Evolutionary conservation across 1,140 invertebrate genomes (phyloP).

Genomic region (Macrocentrus cingulum): DNA sequence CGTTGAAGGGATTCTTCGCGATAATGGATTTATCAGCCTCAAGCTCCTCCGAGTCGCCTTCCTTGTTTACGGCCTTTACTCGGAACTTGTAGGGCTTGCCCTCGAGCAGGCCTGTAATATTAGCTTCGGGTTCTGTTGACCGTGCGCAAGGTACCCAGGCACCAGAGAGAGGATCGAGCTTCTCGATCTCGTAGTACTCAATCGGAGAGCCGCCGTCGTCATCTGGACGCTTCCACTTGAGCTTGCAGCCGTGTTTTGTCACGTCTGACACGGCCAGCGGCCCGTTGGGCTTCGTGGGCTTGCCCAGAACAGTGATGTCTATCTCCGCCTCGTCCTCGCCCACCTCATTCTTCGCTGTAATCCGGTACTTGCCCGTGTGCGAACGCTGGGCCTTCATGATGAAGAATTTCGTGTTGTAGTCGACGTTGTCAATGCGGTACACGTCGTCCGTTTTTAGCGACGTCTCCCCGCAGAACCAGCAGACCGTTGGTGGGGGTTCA

Average conservation of each 20-base stretch:
- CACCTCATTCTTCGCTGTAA: constrained; percentile 89
- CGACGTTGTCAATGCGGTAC: constrained; percentile 79
- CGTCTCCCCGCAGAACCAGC: constrained; percentile 84
- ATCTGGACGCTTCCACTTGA: constrained; percentile 92
- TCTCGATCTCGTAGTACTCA: constrained; percentile 97
- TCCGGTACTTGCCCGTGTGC: constrained; percentile 89
- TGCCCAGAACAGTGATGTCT: constrained; percentile 82
- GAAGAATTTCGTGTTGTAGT: constrained; percentile 89
- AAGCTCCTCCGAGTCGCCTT: constrained; percentile 94
- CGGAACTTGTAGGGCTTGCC: constrained; percentile 99
- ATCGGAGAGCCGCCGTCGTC: constrained; percentile 90
- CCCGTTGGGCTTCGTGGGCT: constrained; percentile 63
- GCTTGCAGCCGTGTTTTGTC: constrained; percentile 90
- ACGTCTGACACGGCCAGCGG: constrained; percentile 88
- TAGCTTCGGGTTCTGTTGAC: constrained; percentile 77
- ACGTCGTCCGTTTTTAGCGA: constrained; percentile 69
- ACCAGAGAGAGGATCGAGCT: constrained; percentile 89
- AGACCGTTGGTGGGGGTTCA: constrained; percentile 89
- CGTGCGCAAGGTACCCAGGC: constrained; percentile 89
- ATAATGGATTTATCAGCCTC: constrained; percentile 92
- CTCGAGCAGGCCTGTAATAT: constrained; percentile 83
- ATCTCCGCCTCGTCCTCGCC: constrained; percentile 93
- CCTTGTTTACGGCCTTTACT: constrained; percentile 97
- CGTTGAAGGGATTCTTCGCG: constrained; percentile 98
- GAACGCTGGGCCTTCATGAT: constrained; percentile 77